phyloP scores from a whole-genome alignment of 2,113 vertebrate species.

The Callipepla californica region DNA sequence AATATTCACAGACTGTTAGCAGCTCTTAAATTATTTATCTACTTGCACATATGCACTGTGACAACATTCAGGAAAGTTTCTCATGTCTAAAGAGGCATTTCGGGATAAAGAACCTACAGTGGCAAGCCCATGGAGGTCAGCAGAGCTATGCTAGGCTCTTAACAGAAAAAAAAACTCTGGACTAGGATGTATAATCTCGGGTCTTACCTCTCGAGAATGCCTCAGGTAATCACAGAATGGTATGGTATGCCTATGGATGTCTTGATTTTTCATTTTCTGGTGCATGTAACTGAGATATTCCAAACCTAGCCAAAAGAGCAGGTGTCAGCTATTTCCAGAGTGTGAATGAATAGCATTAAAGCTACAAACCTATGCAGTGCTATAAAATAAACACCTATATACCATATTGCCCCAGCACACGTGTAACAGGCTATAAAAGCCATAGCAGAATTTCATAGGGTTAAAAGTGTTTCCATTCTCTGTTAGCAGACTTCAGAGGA shows the following conservation, averaged over 20 bases:
- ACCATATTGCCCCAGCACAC: not conserved
- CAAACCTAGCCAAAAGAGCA: conserved; percentile 80
- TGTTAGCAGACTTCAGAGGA: not conserved
- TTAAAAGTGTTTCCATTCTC: not conserved
- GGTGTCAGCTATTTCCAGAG: not conserved
- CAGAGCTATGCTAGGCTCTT: not conserved
- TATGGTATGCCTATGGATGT: conserved; percentile 21
- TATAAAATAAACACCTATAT: not conserved
- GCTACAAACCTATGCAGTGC: not conserved
- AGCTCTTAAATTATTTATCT: conserved; percentile 2
- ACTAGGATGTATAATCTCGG: not conserved
- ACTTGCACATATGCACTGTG: not conserved
- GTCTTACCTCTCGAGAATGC: conserved; percentile 75
- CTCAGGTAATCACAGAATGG: conserved; percentile 70
- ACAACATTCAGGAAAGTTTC: not conserved
- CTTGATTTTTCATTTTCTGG: conserved; percentile 76
- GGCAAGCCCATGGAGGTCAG: not conserved
- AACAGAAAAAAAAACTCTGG: not conserved
- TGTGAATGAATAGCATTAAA: not conserved
- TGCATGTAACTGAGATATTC: conserved; percentile 79
- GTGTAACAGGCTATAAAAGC: not conserved
- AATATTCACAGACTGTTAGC: not conserved
- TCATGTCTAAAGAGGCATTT: not conserved
- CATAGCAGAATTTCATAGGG: not conserved
- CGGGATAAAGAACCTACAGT: not conserved